Base-by-base conservation (phyloP, 2,797 vertebrate species). In the Peromyscus melanophrys region DNA sequence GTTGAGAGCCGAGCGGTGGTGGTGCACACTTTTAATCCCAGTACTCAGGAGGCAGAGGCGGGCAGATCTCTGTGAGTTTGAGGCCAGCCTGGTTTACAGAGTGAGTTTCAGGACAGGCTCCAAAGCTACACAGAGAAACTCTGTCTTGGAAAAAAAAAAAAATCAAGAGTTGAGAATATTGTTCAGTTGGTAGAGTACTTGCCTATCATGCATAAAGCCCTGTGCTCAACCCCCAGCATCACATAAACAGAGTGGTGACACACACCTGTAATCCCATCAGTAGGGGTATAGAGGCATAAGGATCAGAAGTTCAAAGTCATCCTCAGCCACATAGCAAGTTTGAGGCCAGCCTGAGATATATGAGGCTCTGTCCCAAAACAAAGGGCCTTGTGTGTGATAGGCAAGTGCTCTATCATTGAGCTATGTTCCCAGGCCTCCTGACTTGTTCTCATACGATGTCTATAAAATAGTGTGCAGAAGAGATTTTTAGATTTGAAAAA, bases 401-500 rank as follows among this genome's bases (percentile, higher is more conserved):
- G 37, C 84, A 55, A 71, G 85, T 29, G 12, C 46, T 87, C 34
- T 57, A 73, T 19, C 67, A 73, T 67, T 73, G 52, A 88, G n/a
- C 67, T 57, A 7, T 73, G 52, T 11, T 37, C 16, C 9, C n/a
- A 73, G 52, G 9, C 49, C 16, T 49, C 61, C 23, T 87, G 25
- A 55, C 46, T 87, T 87, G 73, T 76, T 95, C 55, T 71, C 65
- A 13, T 91, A 34, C 75, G 13, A 87, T 86, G 27, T 69, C 6
- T 90, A 76, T 84, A 94, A 76, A 90, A 86, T 43, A 46, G 43
- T 90, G 16, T 40, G 37, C 69, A 67, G 52, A 80, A 85, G 11
- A 57, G 57, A 95, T 43, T 89, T 96, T 97, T 69, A 52, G 16
- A 92, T 85, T 93, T 96, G 52, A 89, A 95, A 96, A 95, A 16